Base-by-base conservation (phyloP, 1,140 invertebrate species). In the Drosophila seguyi region DNA sequence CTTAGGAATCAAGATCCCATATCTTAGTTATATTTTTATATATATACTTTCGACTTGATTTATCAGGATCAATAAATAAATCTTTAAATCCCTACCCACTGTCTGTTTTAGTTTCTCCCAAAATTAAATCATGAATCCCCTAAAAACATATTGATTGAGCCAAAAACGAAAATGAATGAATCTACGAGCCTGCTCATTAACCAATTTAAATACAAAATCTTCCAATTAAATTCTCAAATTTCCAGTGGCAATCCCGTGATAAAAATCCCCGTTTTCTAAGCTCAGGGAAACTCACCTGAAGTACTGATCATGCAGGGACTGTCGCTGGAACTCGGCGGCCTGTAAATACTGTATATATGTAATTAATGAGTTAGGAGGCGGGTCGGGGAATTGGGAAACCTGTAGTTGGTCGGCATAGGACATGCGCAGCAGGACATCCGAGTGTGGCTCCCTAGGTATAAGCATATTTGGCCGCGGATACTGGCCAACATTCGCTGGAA, bases 401-500 rank as follows among this genome's bases (percentile, higher is more conserved):
- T 93, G 92, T 79, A 93, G 72, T 73, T 93, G 92, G 86, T 93
- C 92, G 74, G 92, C 92, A 79, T 93, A 93, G 31, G 91, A 92
- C 92, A 93, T 93, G 39, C 92, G 78, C 81, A 93, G 81, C 81
- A 93, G 80, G 47, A 93, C 92, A 76, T 93, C 92, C 58, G 92
- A 91, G 75, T 92, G 91, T 48, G 92, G 92, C 68, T 93, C 92
- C 61, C 92, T 90, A 88, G 91, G 83, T 90, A 93, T 92, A 92
- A 93, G 86, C 90, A 93, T 92, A 93, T 93, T 93, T 92, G 92
- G 92, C 56, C 92, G 84, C 74, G 92, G 92, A 91, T 93, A 93
- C 82, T 92, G 92, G 39, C 92, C 90, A 91, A 93, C 91, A 91
- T 93, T 93, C 91, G 92, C 92, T 93, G 53, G 4, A 72, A 48